phyloP scores from a whole-genome alignment of 2,888 invertebrate genomes.

The Heliconius erato region DNA sequence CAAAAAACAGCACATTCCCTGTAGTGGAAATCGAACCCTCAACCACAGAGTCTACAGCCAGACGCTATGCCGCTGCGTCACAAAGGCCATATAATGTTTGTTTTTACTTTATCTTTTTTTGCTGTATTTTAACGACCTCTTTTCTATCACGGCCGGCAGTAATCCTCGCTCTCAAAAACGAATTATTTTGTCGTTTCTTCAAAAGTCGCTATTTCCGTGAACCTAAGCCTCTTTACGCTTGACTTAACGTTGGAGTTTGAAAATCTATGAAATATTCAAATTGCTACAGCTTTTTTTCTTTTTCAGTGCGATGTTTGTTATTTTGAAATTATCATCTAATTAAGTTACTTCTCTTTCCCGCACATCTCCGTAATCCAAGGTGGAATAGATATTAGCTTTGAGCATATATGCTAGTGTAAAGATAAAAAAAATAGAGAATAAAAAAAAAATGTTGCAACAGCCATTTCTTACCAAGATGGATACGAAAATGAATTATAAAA shows the following conservation, averaged over 20 bases:
- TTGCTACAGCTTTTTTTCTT: not conserved
- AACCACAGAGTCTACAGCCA: too few species aligned
- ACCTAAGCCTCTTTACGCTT: conserved; percentile 18
- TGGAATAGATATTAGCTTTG: too few species aligned
- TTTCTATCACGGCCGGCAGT: not conserved
- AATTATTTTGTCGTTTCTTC: conserved; percentile 19
- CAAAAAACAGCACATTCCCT: too few species aligned
- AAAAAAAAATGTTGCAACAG: not conserved
- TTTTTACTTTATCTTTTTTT: not conserved
- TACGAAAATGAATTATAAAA: not conserved
- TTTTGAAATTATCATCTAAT: not conserved
- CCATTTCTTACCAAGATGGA: not conserved
- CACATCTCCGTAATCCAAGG: too few species aligned
- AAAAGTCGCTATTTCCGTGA: conserved; percentile 17
- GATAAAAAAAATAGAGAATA: too few species aligned
- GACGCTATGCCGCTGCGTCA: too few species aligned
- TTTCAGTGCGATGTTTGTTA: conserved; percentile 9
- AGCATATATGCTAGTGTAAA: too few species aligned
- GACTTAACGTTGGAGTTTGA: conserved; percentile 26
- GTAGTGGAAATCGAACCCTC: too few species aligned
- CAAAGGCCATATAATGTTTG: too few species aligned
- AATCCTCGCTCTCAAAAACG: conserved; percentile 24
- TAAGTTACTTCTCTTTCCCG: not conserved
- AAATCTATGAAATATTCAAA: conserved; percentile 28
- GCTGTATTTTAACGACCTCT: not conserved